Base-by-base conservation (phyloP, 2,888 invertebrate species). In the Limenitis camilla region DNA sequence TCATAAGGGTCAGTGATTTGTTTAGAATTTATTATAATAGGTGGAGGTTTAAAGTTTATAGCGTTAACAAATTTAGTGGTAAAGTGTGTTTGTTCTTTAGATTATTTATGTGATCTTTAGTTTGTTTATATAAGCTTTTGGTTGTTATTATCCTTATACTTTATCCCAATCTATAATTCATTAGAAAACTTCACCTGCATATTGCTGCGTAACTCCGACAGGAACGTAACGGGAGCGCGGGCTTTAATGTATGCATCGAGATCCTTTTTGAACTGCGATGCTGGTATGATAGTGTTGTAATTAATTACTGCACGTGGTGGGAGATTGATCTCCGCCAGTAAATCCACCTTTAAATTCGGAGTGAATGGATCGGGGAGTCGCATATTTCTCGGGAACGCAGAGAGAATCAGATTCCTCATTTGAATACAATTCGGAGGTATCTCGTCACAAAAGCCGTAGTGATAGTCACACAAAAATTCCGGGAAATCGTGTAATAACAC, bases 361-460 rank as follows among this genome's bases (percentile, higher is more conserved):
- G 98, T 98, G 84, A 99, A 99, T 0, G 99, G 99, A 88, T 99
- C 99, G 0, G 99, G 99, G 42, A 99, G 88, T 1, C 98, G 90
- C 99, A 99, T 99, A 74, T 96, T 97, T 44, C 98, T 90, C 7
- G 99, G 99, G 77, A 98, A 99, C 2, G 99, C 99, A 4, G 98
- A 98, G 58, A 99, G 88, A 49, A 99, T 98, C 52, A 99, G 89
- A 77, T 99, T 99, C 46, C 99, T 91, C 96, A 99, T 97, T 80
- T 96, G 99, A 63, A 99, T 98, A 82, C 99, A 99, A 79, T 99
- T 99, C 4, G 99, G 97, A 42, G 99, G 99, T 67, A 99, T 99
- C 56, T 97, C 98, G 80, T 99, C 99, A 79, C 99, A 99, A 86
- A 99, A 98, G 40, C 96, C 96, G 78, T 99, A 99, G 79, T 99